These are phyloP conservation scores for Mastomys natalensis DNA, from an alignment of 2,113 vertebrate species.

Conservation along the genomic window DNA sequence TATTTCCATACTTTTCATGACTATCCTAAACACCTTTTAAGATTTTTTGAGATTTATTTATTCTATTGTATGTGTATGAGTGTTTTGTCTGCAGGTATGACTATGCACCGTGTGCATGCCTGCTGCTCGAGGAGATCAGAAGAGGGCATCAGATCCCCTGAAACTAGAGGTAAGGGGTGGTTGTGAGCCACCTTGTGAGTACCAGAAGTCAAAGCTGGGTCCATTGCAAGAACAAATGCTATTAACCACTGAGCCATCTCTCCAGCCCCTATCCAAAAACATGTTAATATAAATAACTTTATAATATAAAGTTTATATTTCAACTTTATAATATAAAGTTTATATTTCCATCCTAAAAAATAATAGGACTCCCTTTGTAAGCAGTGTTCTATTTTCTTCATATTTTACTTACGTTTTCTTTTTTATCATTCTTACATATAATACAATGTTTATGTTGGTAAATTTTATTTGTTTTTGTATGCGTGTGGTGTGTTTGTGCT, in stretches of 20 bases:
- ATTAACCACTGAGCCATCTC: background rate
- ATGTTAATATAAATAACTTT: conserved; percentile 4
- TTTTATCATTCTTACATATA: background rate
- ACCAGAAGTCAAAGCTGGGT: too few relatives aligned
- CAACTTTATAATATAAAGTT: too few relatives aligned
- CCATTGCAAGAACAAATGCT: background rate
- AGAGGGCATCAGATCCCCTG: background rate
- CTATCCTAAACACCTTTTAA: background rate
- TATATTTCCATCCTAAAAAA: background rate
- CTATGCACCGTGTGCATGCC: background rate
- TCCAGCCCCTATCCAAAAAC: background rate
- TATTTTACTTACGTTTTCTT: background rate
- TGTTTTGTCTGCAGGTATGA: background rate
- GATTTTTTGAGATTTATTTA: background rate
- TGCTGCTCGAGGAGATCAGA: background rate
- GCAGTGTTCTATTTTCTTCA: background rate
- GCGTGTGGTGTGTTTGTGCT: too few relatives aligned
- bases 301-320: background rate
- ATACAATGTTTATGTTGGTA: background rate
- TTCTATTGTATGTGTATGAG: background rate
- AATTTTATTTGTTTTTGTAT: background rate
- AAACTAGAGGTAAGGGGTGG: background rate
- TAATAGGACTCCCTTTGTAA: background rate
- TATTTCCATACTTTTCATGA: background rate
- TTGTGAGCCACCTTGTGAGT: background rate